phyloP scores from a whole-genome alignment of 2,797 vertebrate genomes.

The Chelon auratus region DNA sequence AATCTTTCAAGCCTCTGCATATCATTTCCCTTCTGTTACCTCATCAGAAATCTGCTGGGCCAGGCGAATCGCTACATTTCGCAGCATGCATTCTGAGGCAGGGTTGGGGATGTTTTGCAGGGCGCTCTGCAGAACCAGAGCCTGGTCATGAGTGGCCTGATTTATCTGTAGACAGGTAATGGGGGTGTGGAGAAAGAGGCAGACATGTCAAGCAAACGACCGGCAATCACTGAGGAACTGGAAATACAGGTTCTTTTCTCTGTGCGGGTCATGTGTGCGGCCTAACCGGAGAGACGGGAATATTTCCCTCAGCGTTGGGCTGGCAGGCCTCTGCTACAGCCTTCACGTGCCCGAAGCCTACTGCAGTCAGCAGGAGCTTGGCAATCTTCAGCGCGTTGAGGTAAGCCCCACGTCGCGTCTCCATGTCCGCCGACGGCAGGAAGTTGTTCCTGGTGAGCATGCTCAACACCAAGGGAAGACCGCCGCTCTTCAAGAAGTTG shows the following conservation, averaged over 20 bases:
- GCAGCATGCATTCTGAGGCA: conserved; percentile 98
- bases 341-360: conserved; percentile 97
- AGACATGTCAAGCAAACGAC: conserved; percentile 9
- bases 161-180: conserved; percentile 88
- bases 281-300: conserved; percentile 93
- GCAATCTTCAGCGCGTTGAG: conserved; percentile 98
- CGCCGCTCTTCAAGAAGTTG: conserved; percentile 98
- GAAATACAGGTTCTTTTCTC: conserved; percentile 26
- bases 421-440: conserved; percentile 97
- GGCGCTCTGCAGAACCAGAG: conserved; percentile 97
- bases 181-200: conserved; percentile 16
- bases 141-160: conserved; percentile 98
- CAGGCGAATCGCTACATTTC: conserved; percentile 98
- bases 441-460: conserved; percentile 99
- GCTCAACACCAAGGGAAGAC: conserved; percentile 95
- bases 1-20: not conserved
- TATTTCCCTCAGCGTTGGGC: conserved; percentile 93
- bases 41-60: conserved; percentile 99
- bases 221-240: conserved; percentile 16
- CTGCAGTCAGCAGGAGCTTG: conserved; percentile 95
- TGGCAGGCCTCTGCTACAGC: conserved; percentile 99
- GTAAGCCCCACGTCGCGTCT: conserved; percentile 97
- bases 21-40: conserved; percentile 78
- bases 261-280: conserved; percentile 1
- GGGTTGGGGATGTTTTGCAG: conserved; percentile 99